Evolutionary conservation across 2,797 vertebrate genomes (phyloP).

Genomic region (Carduelis carduelis): DNA sequence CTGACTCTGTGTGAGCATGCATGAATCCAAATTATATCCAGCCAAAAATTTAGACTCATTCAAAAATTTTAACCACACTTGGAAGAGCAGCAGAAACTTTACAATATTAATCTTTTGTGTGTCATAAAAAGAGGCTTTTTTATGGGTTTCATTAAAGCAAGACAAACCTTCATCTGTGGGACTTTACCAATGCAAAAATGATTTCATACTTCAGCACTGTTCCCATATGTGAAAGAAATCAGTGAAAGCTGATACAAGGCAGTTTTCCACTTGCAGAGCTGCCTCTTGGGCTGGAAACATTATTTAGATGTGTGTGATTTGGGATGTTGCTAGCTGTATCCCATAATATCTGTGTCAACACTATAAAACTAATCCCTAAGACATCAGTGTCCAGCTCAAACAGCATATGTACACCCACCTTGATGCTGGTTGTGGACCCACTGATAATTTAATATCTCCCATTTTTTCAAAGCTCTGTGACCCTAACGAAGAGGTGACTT

Average conservation of each 20-base stretch:
- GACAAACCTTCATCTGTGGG: background rate
- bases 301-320: background rate
- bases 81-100: background rate
- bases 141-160: background rate
- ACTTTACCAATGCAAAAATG: background rate
- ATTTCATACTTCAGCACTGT: background rate
- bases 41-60: background rate
- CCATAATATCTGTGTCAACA: background rate
- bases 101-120: background rate
- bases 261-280: background rate
- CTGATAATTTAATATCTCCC: background rate
- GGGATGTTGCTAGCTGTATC: background rate
- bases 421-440: accelerated
- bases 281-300: background rate
- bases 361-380: background rate
- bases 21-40: background rate
- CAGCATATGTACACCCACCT: accelerated
- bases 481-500: background rate
- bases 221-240: background rate
- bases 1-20: background rate
- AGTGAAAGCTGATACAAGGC: background rate
- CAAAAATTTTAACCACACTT: background rate
- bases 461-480: background rate
- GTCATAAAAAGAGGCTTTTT: background rate
- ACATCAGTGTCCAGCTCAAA: background rate